These are phyloP conservation scores for Anarrhichthys ocellatus DNA, from an alignment of 2,113 vertebrate species.

Conservation along the genomic window DNA sequence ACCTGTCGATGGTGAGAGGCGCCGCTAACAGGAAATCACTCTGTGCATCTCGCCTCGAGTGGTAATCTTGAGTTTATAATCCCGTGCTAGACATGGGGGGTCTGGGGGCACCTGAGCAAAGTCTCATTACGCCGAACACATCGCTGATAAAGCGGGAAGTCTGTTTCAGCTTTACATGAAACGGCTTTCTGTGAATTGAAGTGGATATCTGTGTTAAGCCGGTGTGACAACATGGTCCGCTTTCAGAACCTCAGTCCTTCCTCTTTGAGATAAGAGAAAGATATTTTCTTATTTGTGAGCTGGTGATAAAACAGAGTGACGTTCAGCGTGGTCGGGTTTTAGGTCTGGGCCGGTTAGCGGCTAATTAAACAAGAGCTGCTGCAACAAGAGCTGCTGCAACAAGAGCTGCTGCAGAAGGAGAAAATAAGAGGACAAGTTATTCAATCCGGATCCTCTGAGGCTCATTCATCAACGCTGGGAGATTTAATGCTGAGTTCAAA, in stretches of 20 bases:
- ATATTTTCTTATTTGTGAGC: neutral
- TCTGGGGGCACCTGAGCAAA: constrained; percentile 4
- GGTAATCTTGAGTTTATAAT: constrained; percentile 27
- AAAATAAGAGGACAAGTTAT: neutral
- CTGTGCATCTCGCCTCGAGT: neutral
- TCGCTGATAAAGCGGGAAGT: constrained; percentile 11
- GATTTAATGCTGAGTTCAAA: constrained; percentile 35
- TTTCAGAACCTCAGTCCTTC: neutral
- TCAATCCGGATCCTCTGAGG: neutral
- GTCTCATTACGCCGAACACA: constrained; percentile 21
- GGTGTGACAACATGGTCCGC: neutral
- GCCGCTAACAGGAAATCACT: constrained; percentile 16
- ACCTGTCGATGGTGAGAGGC: constrained; percentile 12
- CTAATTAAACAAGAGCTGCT: constrained; percentile 24
- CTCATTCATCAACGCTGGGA: constrained; percentile 45
- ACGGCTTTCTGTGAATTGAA: constrained; percentile 22
- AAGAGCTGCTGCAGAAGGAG: neutral
- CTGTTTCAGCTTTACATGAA: constrained; percentile 4
- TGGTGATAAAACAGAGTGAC: neutral
- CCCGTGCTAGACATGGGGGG: neutral
- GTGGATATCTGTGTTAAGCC: neutral
- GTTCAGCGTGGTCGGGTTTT: too few relatives aligned
- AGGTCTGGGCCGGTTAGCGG: neutral
- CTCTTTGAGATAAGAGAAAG: neutral
- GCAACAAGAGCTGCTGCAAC: too few relatives aligned